Base-by-base conservation (phyloP, 2,113 vertebrate species). In the Marmota flaviventris region DNA sequence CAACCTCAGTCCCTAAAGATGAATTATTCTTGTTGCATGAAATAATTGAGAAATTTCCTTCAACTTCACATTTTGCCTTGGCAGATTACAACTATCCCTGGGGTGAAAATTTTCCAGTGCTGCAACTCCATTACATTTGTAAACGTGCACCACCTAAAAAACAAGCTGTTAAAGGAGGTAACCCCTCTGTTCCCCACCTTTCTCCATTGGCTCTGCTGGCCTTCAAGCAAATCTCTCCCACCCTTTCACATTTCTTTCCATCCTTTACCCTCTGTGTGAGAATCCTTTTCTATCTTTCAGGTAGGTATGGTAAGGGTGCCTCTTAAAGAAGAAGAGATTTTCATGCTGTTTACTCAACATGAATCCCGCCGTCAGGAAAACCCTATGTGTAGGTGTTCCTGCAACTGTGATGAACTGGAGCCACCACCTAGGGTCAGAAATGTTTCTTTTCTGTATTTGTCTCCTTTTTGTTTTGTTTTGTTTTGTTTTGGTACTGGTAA, bases 31-130 rank as follows among this genome's bases (percentile, higher is more conserved):
- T n/a, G 29, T 37, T 73, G 56, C 16, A 22, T 20, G 5, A 58
- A 81, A 76, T 51, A 93, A 29, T 39, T 72, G 22, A 95, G 81
- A 72, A 22, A 16, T 20, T 37, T 17, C 39, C 63, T 63, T 79
- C 48, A 65, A 18, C 27, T 37, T 73, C 16, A 2, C 25, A 29
- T 94, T 95, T 12, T 92, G 48, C 65, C 92, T 94, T 82, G 56
- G n/a, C 91, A 98, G 98, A 91, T 93, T 17, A 10, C 12, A 0
- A 91, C 69, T 72, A 94, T 97, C 39, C 98, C 98, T 14, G 98
- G 98, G 9, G 94, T 98, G 85, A 98, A 98, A 72, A 98, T 98
- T 95, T 98, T 98, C 92, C 98, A 98, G 91, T 98, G 98, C 91
- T 98, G 97, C 77, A 98, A 94, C 34, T 97, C 98, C 67, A 97